Base-by-base conservation (phyloP, 1,140 invertebrate genomes). In the Chionoecetes opilio region DNA sequence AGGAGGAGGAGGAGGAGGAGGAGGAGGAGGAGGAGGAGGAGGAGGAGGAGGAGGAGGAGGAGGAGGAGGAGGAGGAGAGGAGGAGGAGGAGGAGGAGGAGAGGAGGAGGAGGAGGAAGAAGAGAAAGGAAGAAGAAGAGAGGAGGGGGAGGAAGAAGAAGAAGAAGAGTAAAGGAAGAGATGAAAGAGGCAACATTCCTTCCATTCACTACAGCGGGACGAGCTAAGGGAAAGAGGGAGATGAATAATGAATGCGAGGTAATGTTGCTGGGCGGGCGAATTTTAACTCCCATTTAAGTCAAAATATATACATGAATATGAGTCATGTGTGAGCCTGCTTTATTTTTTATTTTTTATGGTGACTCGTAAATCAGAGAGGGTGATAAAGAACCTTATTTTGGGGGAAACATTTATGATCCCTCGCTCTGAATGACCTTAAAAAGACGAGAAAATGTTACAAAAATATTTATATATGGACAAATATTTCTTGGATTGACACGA, bases 261-360 rank as follows among this genome's bases (percentile, higher is more conserved):
- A 75, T 75, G 63, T 75, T 75, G 63, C 63, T n/a, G n/a, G 63
- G n/a, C 63, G 63, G 63, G 8, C 63, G 63, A 75, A 75, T 75
- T 75, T 75, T 75, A n/a, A 75, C 21, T 75, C 63, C 63, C 63
- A 75, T 75, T 75, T n/a, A 75, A 75, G 63, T 75, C 63, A 75
- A 75, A 75, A 75, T 75, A 75, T 75, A 75, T 75, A 75, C 63
- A 75, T 75, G 63, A 75, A 75, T 75, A 75, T 17, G 21, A n/a
- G 63, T n/a, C 63, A n/a, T 26, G 63, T 75, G 63, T 75, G 63
- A 21, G 63, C 6, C 21, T 8, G 63, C 21, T n/a, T n/a, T n/a
- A n/a, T n/a, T n/a, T n/a, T n/a, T n/a, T n/a, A n/a, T n/a, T n/a
- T n/a, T n/a, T n/a, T n/a, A n/a, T 11, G 11, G 63, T n/a, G 26